phyloP scores from a whole-genome alignment of 2,113 vertebrate species.

The Argyrosomus japonicus region DNA sequence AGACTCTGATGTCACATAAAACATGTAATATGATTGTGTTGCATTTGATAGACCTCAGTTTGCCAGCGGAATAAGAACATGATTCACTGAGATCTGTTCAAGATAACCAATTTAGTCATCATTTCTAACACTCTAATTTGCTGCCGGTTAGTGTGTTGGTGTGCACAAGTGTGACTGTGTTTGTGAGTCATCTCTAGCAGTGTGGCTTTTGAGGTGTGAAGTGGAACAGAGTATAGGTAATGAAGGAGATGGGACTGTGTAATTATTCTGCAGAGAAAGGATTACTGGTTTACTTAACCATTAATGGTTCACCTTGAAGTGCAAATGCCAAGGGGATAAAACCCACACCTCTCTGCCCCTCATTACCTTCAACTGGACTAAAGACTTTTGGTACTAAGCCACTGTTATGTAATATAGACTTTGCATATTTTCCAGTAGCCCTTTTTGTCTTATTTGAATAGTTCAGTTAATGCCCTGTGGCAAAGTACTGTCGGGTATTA shows the following conservation, averaged over 20 bases:
- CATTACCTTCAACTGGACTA: constrained; percentile 61
- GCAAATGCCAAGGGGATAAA: constrained; percentile 71
- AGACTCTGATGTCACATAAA: constrained; percentile 25
- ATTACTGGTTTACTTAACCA: constrained; percentile 76
- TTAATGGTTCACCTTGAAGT: constrained; percentile 81
- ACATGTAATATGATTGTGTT: constrained; percentile 28
- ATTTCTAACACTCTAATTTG: constrained; percentile 56
- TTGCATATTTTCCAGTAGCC: constrained; percentile 56
- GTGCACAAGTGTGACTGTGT: constrained; percentile 12
- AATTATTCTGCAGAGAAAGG: constrained; percentile 74
- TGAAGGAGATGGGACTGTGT: constrained; percentile 77
- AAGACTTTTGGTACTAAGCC: constrained; percentile 36
- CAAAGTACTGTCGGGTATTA: constrained; percentile 38
- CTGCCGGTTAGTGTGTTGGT: neutral
- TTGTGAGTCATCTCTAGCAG: constrained; percentile 52
- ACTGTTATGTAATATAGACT: constrained; percentile 53
- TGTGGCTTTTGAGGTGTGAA: constrained; percentile 75
- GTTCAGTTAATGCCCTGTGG: constrained; percentile 67
- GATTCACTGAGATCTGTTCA: constrained; percentile 59
- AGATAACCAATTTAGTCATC: constrained; percentile 64
- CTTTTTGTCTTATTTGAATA: constrained; percentile 58
- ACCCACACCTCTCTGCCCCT: constrained; percentile 63
- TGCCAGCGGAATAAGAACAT: constrained; percentile 22
- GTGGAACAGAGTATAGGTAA: constrained; percentile 81
- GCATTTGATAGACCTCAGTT: constrained; percentile 1